Base-by-base conservation (phyloP, 2,113 vertebrate genomes). In the Arothron firmamentum region DNA sequence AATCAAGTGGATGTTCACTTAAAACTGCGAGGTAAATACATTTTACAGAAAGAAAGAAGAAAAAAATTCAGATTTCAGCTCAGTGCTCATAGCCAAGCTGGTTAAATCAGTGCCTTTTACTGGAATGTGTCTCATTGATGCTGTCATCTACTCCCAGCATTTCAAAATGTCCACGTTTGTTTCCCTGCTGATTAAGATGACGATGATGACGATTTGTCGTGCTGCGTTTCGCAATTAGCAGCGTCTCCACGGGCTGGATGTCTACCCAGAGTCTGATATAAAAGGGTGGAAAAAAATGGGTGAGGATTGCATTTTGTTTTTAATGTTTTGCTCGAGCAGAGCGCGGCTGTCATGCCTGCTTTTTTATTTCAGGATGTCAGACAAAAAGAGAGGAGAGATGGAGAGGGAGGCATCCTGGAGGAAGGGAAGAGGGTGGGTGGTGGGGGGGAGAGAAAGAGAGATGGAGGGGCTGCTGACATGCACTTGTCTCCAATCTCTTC, bases 401-500 rank as follows among this genome's bases (percentile, higher is more conserved):
- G 84, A 87, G 82, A 82, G 83, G 83, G 87, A 87, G 84, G 84
- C 85, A 86, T 89, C 85, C 86, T 88, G 82, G 80, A 82, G 81
- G 80, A 84, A 72, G 70, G 82, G 73, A 70, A 75, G 75, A 48
- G 76, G 57, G 75, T 68, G 74, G 78, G 70, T 45, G 72, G 56
- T 63, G 70, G 57, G 38, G n/a, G 80, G 74, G 75, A n/a, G n/a
- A n/a, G n/a, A n/a, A 76, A 79, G 72, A 79, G 81, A 81, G 83
- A 86, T 79, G 85, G 87, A 84, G 91, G 89, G 90, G 88, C 92
- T 93, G 92, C 84, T 94, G 92, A 92, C 93, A 94, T 93, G 93
- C 93, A 92, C 93, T 96, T 96, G 93, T 93, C 95, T 94, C 93
- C 93, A 95, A 96, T 95, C 95, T 93, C 92, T 97, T 95, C 95